Percentiles rank a stretch among this genome's conserved stretches.
phyloP scores from a whole-genome alignment of 2,113 vertebrate species.

The Blennius ocellaris region DNA sequence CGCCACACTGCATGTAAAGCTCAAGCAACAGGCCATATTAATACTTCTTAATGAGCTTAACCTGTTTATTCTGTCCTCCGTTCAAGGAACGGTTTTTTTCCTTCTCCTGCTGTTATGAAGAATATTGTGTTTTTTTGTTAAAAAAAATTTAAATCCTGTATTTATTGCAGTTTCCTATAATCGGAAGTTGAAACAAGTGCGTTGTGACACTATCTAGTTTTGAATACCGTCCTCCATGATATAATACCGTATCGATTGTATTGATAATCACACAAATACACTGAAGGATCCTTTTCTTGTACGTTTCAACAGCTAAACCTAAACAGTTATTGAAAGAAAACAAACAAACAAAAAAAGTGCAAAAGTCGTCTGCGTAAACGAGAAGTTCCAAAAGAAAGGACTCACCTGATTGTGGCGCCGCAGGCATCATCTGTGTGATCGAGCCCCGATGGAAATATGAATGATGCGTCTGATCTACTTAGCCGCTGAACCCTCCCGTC shows the following conservation, averaged over 20 bases:
- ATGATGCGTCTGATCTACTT: conserved; percentile 63
- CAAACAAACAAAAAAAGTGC: not conserved
- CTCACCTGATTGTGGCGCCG: conserved; percentile 54
- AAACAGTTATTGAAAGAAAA: not conserved
- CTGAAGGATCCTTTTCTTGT: no score
- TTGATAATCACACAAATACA: not conserved
- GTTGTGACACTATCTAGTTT: not conserved
- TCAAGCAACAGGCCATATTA: conserved; percentile 53
- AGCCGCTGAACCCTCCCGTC: conserved; percentile 47
- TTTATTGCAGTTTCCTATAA: not conserved
- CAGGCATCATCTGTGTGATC: conserved; percentile 15
- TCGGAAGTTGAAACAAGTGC: not conserved
- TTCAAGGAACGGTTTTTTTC: conserved; percentile 1
- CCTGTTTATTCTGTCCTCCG: conserved; percentile 37
- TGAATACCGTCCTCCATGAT: not conserved
- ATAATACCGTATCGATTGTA: not conserved
- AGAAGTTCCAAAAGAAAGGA: conserved; percentile 18
- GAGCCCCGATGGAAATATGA: conserved; percentile 59
- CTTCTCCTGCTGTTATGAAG: not conserved
- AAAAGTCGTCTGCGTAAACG: not conserved
- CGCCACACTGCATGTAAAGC: conserved; percentile 22
- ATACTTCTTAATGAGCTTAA: conserved; percentile 66
- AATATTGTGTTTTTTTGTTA: not conserved
- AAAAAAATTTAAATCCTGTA: not conserved
- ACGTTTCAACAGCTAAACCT: no score